A percentile compares a stretch with the other conserved stretches of the same genome.
Conservation (phyloP, 2,113 vertebrate genomes). For the Struthio camelus region DNA sequence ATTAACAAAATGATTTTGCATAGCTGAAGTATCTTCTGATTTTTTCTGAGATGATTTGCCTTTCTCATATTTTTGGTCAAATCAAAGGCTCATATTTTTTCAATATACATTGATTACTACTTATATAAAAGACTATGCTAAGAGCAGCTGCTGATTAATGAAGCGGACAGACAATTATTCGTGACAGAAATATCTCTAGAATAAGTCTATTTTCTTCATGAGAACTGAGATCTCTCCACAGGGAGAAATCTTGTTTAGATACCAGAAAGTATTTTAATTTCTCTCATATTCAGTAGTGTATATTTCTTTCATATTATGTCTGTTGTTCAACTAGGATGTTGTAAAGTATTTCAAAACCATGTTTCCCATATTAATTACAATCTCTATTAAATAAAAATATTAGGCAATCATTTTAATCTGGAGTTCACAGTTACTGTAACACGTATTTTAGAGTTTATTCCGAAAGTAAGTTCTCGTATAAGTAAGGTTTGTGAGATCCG, state of each 20-base stretch:
- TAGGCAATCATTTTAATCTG: neutral
- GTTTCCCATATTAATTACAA: neutral
- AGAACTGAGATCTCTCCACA: neutral
- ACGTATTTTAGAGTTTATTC: neutral
- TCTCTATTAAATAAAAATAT: neutral
- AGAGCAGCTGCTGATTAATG: slow-evolving; percentile 39
- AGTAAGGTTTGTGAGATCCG: neutral
- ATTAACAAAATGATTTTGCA: neutral
- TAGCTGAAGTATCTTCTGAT: neutral
- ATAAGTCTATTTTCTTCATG: neutral
- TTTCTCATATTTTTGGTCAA: neutral
- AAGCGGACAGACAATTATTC: slow-evolving; percentile 6
- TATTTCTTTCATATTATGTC: neutral
- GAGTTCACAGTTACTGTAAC: neutral
- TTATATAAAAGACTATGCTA: neutral
- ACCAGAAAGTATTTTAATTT: neutral
- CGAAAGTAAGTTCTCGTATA: neutral
- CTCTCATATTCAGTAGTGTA: neutral
- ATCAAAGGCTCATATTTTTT: slow-evolving; percentile 25
- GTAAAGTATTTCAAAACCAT: neutral
- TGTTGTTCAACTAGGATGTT: neutral
- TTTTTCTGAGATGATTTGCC: neutral
- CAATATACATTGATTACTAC: neutral
- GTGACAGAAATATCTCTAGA: slow-evolving; percentile 8
- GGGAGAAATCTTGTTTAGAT: neutral